A percentile compares a stretch with the other conserved stretches of the same genome.
These are phyloP conservation scores for Acridotheres tristis DNA, from an alignment of 2,797 vertebrate species.

Conservation along the genomic window DNA sequence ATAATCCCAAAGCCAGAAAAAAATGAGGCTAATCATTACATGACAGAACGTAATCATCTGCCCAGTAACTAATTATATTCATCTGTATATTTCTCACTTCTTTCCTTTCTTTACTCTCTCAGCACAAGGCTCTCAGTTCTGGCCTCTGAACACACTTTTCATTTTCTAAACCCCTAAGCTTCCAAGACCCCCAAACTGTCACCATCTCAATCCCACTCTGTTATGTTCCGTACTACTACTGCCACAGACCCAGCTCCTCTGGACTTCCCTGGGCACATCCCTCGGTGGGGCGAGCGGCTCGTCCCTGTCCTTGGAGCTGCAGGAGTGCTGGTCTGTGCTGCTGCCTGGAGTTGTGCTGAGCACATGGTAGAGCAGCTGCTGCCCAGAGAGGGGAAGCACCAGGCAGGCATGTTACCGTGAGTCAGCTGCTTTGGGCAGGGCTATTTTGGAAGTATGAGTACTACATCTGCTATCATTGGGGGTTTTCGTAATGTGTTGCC, in stretches of 20 bases:
- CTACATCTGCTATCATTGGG: constrained; percentile 12
- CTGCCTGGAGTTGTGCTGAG: constrained; percentile 36
- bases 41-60: neutral
- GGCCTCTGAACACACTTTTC: neutral
- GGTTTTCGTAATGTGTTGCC: neutral
- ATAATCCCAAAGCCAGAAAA: neutral
- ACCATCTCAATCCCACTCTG: neutral
- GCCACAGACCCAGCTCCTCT: neutral
- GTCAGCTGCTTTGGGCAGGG: constrained; percentile 63
- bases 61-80: neutral
- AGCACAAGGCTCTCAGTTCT: neutral
- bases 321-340: neutral
- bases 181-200: neutral
- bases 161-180: neutral
- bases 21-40: neutral
- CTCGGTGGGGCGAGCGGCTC: neutral
- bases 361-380: constrained; percentile 48
- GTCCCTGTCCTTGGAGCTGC: fast-evolving
- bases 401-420: constrained; percentile 4
- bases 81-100: neutral
- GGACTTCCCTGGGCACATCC: neutral
- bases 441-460: constrained; percentile 52
- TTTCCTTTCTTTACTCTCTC: neutral
- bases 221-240: neutral
- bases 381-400: neutral